Evolutionary conservation across 2,797 vertebrate genomes (phyloP), one percentile per base, ranked within the genome.

Genomic region (Aratinga solstitialis): DNA sequence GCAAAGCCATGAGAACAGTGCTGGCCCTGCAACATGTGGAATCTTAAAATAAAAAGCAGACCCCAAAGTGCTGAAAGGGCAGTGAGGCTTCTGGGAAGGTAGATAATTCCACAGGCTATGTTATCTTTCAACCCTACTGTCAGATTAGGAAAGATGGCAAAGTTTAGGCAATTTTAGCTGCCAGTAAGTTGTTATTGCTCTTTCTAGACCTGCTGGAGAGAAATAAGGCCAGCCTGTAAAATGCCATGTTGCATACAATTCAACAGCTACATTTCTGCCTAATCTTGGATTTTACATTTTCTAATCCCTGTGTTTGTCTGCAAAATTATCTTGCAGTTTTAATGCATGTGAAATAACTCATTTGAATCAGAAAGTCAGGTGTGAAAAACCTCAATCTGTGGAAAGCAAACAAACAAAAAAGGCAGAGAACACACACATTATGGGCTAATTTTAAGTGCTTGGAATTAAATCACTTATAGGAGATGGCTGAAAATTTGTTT

Each of bases 1-100:
- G 22, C 26, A 90, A 83, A 89, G 63, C 74, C 73, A 40, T 4
- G 38, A 94, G 65, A 4, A 4, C 58, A 92, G 34, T 32, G 84
- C 75, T 95, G 84, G 63, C 72, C 68, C 75, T 93, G 87, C 89
- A 95, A 48, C 92, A 90, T 54, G 65, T 63, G 50, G 86, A 90
- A 87, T 48, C 50, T 67, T 71, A 62, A 66, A 87, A 82, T 45
- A 79, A 89, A 87, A 93, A 92, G 72, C 65, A 94, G 90, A 85
- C 5, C 63, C 56, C 38, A 38, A 83, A 87, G 63, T 62, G 78
- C 67, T 90, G 88, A 94, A 90, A 87, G 53, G 32, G 12, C 40
- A 86, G 40, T 3, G 5, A 79, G 32, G 34, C 42, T 87, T 82
- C 72, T 84, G 72, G 56, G 63, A 93, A 92, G 54, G 67, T 1